Evolutionary conservation across 2,888 invertebrate genomes (phyloP).

Genomic region (Melolontha melolontha): DNA sequence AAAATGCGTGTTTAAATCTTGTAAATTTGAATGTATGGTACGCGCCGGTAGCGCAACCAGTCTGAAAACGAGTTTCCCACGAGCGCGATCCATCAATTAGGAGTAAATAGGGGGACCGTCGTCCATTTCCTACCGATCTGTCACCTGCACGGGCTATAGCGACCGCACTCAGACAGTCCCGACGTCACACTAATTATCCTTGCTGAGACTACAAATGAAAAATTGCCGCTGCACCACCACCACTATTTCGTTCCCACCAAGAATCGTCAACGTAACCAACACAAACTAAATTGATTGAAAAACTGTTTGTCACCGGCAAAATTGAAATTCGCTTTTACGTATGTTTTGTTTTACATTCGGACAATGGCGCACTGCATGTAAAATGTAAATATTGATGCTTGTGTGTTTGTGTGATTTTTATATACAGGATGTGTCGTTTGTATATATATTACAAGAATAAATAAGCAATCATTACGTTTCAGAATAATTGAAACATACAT

Average conservation of each 20-base stretch:
- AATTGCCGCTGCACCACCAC: conserved; percentile 31
- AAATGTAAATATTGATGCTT: too few species aligned
- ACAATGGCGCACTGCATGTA: too few species aligned
- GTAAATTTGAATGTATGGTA: conserved; percentile 41
- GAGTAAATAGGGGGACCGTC: conserved; percentile 50
- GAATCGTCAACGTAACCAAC: conserved; percentile 23
- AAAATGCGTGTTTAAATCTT: conserved; percentile 35
- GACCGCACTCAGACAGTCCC: conserved; percentile 56
- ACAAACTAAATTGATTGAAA: conserved; percentile 29
- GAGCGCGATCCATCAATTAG: conserved; percentile 62
- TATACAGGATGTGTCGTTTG: too few species aligned
- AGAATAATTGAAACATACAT: too few species aligned
- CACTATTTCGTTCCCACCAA: neutral
- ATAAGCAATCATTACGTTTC: too few species aligned
- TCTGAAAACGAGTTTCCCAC: conserved; percentile 48
- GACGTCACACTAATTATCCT: conserved; percentile 51
- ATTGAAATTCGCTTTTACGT: conserved; percentile 13
- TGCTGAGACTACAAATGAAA: conserved; percentile 38
- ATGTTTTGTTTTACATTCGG: conserved; percentile 7
- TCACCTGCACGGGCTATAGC: conserved; percentile 59
- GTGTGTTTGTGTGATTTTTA: too few species aligned
- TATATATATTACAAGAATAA: too few species aligned
- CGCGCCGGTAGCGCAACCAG: conserved; percentile 5
- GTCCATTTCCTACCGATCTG: conserved; percentile 59
- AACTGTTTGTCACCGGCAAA: conserved; percentile 29